phyloP scores from a whole-genome alignment of 2,797 vertebrate species.

The Nyctalus aviator region DNA sequence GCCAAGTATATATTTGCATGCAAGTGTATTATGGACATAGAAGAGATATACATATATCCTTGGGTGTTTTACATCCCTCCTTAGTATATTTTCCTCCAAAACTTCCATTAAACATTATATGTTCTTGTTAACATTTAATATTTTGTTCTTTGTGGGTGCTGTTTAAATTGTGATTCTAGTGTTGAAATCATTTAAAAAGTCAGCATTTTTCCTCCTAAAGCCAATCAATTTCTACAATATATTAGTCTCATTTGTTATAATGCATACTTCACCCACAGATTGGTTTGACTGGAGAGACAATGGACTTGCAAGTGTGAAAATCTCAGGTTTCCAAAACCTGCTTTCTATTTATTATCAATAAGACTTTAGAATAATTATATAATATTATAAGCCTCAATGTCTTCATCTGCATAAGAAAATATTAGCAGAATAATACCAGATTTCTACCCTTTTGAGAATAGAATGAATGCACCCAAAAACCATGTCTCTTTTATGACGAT shows the following conservation, averaged over 20 bases:
- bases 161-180: neutral
- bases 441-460: neutral
- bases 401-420: neutral
- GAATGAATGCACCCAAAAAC: neutral
- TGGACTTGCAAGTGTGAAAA: neutral
- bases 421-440: neutral
- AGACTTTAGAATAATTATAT: neutral
- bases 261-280: neutral
- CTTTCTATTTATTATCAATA: neutral
- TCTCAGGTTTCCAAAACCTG: neutral
- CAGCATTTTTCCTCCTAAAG: neutral
- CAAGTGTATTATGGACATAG: neutral
- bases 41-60: neutral
- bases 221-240: neutral
- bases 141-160: neutral
- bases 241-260: neutral
- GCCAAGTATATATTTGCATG: neutral
- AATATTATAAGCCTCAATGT: neutral
- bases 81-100: neutral
- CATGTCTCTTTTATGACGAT: neutral
- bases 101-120: neutral
- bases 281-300: neutral
- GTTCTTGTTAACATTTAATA: neutral
- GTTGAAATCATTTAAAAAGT: slow-evolving; percentile 16
- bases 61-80: neutral